Conservation (phyloP, 2,797 vertebrate genomes). For the Rhabdophis nuchalis region DNA sequence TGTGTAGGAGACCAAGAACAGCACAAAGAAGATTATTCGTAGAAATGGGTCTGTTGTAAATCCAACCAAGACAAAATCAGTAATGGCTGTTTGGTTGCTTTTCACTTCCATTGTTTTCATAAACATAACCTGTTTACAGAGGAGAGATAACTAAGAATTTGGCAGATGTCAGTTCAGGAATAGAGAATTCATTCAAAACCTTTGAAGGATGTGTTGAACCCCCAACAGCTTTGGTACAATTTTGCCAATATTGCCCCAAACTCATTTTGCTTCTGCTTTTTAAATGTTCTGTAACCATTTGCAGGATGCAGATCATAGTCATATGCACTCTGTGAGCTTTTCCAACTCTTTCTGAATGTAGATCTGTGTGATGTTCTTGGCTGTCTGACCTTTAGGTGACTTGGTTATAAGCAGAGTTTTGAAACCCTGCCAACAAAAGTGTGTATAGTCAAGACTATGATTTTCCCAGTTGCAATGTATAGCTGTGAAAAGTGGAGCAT, state of each 20-base stretch:
- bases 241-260: not conserved
- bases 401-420: not conserved
- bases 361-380: not conserved
- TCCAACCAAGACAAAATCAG: conserved; percentile 40
- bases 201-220: not conserved
- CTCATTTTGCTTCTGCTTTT: not conserved
- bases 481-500: too few species aligned
- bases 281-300: not conserved
- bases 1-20: conserved; percentile 40
- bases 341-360: not conserved
- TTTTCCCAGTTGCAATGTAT: too few species aligned
- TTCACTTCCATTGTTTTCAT: conserved; percentile 3
- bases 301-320: not conserved
- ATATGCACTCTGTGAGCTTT: not conserved
- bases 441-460: too few species aligned
- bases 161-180: not conserved
- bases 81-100: conserved; percentile 26
- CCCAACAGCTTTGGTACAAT: not conserved
- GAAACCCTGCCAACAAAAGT: too few species aligned
- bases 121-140: not conserved
- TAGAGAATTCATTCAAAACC: not conserved
- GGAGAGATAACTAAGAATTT: not conserved
- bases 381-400: not conserved
- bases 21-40: conserved; percentile 28
- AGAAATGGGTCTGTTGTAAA: conserved; percentile 40